Evolutionary conservation across 2,797 vertebrate genomes (phyloP), one percentile per base, ranked within the genome.

Genomic region (Myripristis murdjan): DNA sequence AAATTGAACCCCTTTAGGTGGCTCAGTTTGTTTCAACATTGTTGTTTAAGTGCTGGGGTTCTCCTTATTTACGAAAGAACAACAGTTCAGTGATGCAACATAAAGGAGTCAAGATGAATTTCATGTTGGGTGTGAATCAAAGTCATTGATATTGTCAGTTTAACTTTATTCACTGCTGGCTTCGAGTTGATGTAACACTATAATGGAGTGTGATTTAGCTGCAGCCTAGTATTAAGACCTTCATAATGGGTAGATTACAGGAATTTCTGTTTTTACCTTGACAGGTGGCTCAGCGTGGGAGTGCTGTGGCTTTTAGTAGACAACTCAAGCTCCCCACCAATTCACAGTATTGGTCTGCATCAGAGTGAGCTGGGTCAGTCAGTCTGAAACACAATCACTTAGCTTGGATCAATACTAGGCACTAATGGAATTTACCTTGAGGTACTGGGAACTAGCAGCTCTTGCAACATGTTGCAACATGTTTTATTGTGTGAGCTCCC

Each of bases 401-500:
- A 65, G 53, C 71, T 35, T 74, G 75, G 72, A 89, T 91, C 82
- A 81, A 91, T 92, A 81, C 43, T 10, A 73, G 10, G 74, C 83
- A 77, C 78, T 85, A 85, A 84, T 92, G 90, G 91, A 92, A 92
- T 93, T 91, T 91, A 87, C 84, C 86, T 91, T 80, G 69, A 85
- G 80, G 82, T 85, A 79, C 77, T 88, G 70, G 74, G 85, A 81
- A 75, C 75, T 63, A 44, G 71, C 80, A 86, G 82, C 73, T 91
- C 81, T 89, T 86, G 73, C 81, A 88, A 92, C 93, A 92, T 91
- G 93, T 89, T 85, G 81, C 82, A 88, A 93, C 93, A 90, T 88
- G 92, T 92, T 90, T 90, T 85, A 93, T 89, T 91, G 88, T 90
- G 83, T 57, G 84, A 87, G 72, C 46, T 86, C 64, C n/a, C 66